phyloP scores from a whole-genome alignment of 2,113 vertebrate species.

The Hydrolagus affinis region DNA sequence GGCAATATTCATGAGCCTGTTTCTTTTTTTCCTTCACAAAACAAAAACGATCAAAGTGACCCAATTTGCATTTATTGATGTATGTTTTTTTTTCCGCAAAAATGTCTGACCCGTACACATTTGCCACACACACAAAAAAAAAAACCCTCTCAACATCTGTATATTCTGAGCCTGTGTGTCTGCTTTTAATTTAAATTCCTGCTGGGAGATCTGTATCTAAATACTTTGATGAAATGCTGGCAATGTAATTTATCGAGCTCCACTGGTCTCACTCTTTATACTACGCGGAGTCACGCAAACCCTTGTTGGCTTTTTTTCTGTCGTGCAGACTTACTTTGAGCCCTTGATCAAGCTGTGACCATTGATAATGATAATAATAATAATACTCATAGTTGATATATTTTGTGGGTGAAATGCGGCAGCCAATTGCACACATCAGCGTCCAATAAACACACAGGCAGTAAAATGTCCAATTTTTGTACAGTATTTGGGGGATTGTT shows the following conservation, averaged over 20 bases:
- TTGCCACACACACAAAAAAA: background rate
- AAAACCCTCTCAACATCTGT: slow-evolving; percentile 33
- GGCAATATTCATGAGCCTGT: background rate
- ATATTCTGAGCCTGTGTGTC: slow-evolving; percentile 36
- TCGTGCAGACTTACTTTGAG: background rate
- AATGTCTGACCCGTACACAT: background rate
- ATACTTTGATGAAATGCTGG: slow-evolving; percentile 48
- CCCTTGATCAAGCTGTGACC: background rate
- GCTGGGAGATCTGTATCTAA: slow-evolving; percentile 48
- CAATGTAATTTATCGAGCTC: slow-evolving; percentile 42
- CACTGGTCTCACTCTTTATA: slow-evolving; percentile 37
- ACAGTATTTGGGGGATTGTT: too few species aligned
- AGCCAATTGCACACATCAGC: too few species aligned
- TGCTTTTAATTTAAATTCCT: slow-evolving; percentile 54
- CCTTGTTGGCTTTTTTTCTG: slow-evolving; percentile 30
- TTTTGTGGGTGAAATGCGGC: too few species aligned
- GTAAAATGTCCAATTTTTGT: too few species aligned
- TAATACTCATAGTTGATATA: too few species aligned
- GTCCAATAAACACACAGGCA: too few species aligned
- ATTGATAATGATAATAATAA: too few species aligned
- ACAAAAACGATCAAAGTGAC: background rate
- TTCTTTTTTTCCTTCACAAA: background rate
- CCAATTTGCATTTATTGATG: background rate
- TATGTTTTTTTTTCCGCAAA: background rate
- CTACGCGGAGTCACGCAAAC: slow-evolving; percentile 43